Percentiles rank a stretch among this genome's conserved stretches.
Conservation (phyloP, 2,888 invertebrate genomes). For the Lithophane semibrunnea region DNA sequence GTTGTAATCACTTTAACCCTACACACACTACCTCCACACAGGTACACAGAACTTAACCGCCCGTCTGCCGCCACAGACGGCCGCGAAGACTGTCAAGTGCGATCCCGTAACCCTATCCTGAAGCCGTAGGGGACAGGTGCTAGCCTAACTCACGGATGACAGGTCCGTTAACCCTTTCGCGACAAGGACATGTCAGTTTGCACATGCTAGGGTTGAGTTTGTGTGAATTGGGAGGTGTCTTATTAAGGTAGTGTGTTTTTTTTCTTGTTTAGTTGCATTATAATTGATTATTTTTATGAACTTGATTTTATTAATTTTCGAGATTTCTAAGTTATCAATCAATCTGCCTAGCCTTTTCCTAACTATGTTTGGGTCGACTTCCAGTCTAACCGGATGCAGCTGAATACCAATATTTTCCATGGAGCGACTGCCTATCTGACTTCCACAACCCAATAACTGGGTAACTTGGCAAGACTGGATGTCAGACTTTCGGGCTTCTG, state of each 20-base stretch:
- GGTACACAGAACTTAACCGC: constrained; percentile 45
- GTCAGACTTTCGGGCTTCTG: too few relatives aligned
- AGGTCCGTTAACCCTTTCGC: constrained; percentile 57
- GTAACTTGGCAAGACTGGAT: too few relatives aligned
- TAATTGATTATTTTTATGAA: background rate
- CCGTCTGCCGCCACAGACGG: constrained; percentile 65
- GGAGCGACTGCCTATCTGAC: too few relatives aligned
- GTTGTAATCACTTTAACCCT: constrained; percentile 38
- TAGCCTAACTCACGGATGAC: constrained; percentile 57
- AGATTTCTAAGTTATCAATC: too few relatives aligned
- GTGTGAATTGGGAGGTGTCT: constrained; percentile 29
- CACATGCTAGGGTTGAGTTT: constrained; percentile 49
- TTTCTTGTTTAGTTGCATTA: background rate
- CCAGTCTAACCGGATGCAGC: too few relatives aligned
- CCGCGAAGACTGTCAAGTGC: constrained; percentile 66
- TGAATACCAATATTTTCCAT: too few relatives aligned
- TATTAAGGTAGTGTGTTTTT: constrained; percentile 7
- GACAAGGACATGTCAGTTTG: constrained; percentile 49
- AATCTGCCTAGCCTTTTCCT: too few relatives aligned
- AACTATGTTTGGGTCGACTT: too few relatives aligned
- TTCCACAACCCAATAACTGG: too few relatives aligned
- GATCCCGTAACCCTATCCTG: constrained; percentile 65
- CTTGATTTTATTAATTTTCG: too few relatives aligned
- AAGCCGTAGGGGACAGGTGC: constrained; percentile 68
- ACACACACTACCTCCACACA: background rate